Percentiles rank a stretch among this genome's conserved stretches.
Evolutionary conservation across 2,797 vertebrate genomes (phyloP).

Genomic region (Neostethus bicornis): DNA sequence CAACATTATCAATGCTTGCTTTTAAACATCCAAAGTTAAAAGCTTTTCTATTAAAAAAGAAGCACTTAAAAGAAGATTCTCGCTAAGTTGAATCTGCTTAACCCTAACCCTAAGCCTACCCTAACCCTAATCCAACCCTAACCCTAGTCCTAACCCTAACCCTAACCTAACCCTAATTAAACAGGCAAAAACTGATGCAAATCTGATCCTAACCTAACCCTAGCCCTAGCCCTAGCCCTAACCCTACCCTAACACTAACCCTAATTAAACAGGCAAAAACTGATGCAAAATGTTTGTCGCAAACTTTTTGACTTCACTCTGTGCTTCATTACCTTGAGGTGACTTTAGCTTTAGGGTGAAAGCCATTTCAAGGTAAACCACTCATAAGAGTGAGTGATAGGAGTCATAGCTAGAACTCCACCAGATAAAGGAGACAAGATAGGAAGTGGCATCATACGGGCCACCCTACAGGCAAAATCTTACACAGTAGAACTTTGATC

Average conservation of each 20-base stretch:
- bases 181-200: no score
- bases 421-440: slow-evolving; percentile 14
- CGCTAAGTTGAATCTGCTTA: background rate
- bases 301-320: slow-evolving; percentile 3
- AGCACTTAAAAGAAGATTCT: background rate
- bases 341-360: slow-evolving; percentile 36
- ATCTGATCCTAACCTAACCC: no score
- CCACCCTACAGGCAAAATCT: slow-evolving; percentile 21
- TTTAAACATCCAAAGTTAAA: slow-evolving; percentile 16
- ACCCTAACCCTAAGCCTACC: no score
- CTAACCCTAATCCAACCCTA: no score
- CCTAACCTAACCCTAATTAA: no score
- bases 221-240: no score
- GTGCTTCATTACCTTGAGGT: background rate
- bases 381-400: slow-evolving; percentile 47
- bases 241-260: no score
- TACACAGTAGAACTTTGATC: slow-evolving; percentile 13
- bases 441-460: background rate
- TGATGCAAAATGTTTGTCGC: slow-evolving; percentile 2
- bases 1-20: background rate
- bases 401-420: slow-evolving; percentile 24
- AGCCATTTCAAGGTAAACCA: slow-evolving; percentile 20
- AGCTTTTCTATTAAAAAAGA: background rate
- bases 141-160: no score
- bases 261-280: no score